A percentile compares a stretch with the other conserved stretches of the same genome.
These are phyloP conservation scores for Phaenicophaeus curvirostris DNA, from an alignment of 2,797 vertebrate genomes.

Conservation along the genomic window DNA sequence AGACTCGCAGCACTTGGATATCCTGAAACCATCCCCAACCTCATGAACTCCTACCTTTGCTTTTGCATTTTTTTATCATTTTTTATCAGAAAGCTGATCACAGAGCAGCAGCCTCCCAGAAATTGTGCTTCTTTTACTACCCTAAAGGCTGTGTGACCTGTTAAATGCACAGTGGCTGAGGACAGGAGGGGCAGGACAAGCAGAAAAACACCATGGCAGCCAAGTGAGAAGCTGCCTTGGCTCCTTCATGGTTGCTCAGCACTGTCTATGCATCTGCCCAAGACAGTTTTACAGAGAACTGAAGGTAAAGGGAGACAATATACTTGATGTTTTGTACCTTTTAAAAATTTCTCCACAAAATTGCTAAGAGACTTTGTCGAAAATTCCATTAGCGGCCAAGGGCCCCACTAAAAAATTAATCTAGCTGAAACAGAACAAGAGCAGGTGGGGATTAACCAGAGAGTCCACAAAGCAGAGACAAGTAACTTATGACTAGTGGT, in stretches of 20 bases:
- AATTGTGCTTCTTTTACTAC: not conserved
- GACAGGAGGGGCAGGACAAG: not conserved
- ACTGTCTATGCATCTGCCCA: not conserved
- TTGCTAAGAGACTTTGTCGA: not conserved
- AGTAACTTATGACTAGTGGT: not conserved
- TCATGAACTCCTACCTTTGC: not conserved
- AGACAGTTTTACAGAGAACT: not conserved
- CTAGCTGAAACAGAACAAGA: not conserved
- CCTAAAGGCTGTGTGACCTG: not conserved
- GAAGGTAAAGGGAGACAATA: not conserved
- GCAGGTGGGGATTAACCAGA: not conserved
- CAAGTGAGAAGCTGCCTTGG: not conserved
- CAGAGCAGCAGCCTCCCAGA: not conserved
- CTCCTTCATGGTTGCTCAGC: accelerated
- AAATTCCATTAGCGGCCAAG: not conserved
- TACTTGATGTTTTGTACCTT: not conserved
- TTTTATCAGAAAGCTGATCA: not conserved
- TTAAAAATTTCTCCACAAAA: not conserved
- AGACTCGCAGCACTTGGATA: not conserved
- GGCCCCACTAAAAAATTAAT: not conserved
- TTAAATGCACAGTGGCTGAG: not conserved
- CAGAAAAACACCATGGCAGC: not conserved
- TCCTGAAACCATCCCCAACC: not conserved
- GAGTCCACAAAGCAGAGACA: not conserved
- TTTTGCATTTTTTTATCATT: not conserved